Conservation (phyloP, 2,888 invertebrate genomes). For the Drosophila meridiana region DNA sequence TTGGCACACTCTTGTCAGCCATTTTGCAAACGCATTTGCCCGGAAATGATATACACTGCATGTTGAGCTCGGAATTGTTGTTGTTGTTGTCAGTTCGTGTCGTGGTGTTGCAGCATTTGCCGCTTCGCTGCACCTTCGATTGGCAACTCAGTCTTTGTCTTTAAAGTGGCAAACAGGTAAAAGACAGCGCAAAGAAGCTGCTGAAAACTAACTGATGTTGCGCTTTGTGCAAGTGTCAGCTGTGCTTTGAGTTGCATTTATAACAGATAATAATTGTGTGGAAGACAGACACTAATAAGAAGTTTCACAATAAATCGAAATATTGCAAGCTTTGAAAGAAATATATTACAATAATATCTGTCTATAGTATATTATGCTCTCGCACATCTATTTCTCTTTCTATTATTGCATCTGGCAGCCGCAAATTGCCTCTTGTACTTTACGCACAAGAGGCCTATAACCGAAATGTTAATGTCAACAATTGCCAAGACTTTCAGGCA, state of each 20-base stretch:
- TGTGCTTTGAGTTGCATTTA: conserved; percentile 1
- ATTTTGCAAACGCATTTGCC: conserved; percentile 73
- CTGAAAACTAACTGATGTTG: conserved; percentile 9
- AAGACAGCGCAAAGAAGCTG: not conserved
- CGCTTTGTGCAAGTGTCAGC: conserved; percentile 65
- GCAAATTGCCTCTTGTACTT: conserved; percentile 14
- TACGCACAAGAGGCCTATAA: conserved; percentile 31
- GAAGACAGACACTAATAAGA: not conserved
- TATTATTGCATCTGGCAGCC: not conserved
- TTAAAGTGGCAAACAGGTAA: conserved; percentile 61
- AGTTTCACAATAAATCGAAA: not conserved
- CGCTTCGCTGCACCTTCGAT: conserved; percentile 76
- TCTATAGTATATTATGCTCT: not conserved
- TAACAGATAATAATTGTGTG: conserved; percentile 2
- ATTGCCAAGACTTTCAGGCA: conserved; percentile 52
- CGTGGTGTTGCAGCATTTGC: conserved; percentile 78
- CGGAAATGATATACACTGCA: conserved; percentile 78
- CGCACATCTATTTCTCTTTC: not conserved
- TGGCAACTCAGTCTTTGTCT: conserved; percentile 64
- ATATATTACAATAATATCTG: not conserved
- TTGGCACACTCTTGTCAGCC: conserved; percentile 29
- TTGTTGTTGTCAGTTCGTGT: conserved; percentile 58
- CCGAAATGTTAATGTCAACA: conserved; percentile 59
- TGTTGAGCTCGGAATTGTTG: conserved; percentile 28
- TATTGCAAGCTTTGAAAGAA: not conserved